These are phyloP conservation scores for Pachymerium ferrugineum DNA, from an alignment of 2,888 invertebrate genomes.

Conservation along the genomic window DNA sequence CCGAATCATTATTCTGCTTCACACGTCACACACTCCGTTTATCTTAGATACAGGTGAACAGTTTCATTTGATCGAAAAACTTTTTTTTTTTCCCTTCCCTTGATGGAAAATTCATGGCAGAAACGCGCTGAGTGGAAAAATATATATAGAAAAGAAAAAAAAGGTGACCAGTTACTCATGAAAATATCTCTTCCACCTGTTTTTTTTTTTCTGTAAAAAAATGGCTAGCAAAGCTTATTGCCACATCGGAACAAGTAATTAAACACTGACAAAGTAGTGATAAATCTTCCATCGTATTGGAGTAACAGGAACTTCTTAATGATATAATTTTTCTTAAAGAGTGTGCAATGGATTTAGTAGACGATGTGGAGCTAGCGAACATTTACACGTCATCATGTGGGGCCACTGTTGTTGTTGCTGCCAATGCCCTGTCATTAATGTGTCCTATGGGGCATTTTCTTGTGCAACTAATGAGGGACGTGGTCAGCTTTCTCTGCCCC, in stretches of 20 bases:
- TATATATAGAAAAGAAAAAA: not conserved
- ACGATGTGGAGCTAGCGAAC: not conserved
- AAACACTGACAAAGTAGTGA: not conserved
- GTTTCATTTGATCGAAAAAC: slow-evolving; percentile 10
- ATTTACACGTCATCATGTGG: slow-evolving; percentile 22
- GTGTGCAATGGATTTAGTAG: not conserved
- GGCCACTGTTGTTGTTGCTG: not conserved
- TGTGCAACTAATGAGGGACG: not conserved
- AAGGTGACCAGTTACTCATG: too few relatives aligned
- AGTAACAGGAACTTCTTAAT: not conserved
- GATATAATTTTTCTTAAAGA: not conserved
- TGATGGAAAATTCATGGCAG: not conserved
- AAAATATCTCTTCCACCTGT: too few relatives aligned
- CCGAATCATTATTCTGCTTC: slow-evolving; percentile 12
- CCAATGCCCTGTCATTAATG: not conserved
- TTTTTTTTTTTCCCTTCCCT: not conserved
- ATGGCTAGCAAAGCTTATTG: too few relatives aligned
- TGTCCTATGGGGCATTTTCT: not conserved
- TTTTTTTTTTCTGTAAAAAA: too few relatives aligned
- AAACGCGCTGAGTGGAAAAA: not conserved
- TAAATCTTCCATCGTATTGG: not conserved
- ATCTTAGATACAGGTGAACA: slow-evolving; percentile 6
- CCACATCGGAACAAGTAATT: not conserved
- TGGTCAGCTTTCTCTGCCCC: not conserved
- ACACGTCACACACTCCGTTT: slow-evolving; percentile 15